Evolutionary conservation across 2,113 vertebrate genomes (phyloP).

Genomic region (Chaetops frenatus): DNA sequence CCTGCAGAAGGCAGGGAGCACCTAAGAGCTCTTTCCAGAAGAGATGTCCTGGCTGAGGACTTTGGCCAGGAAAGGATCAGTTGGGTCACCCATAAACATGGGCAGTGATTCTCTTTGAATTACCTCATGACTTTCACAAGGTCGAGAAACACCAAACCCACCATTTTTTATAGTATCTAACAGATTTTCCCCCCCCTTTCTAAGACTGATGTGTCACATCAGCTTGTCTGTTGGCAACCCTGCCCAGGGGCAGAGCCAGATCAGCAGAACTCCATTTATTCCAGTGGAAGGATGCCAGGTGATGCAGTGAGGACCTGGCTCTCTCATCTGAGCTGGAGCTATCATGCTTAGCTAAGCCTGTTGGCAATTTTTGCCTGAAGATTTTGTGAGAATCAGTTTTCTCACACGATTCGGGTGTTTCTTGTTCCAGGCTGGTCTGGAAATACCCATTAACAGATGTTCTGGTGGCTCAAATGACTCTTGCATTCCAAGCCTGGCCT

Average conservation of each 20-base stretch:
- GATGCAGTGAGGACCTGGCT: background rate
- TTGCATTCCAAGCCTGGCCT: background rate
- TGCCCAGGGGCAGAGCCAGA: background rate
- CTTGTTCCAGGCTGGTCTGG: background rate
- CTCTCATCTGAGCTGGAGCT: background rate
- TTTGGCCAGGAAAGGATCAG: background rate
- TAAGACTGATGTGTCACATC: background rate
- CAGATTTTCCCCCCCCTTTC: background rate
- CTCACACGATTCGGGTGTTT: background rate
- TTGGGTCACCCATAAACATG: background rate
- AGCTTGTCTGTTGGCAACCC: background rate
- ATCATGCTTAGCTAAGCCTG: background rate
- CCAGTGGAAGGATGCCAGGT: background rate
- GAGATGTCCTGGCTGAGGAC: background rate
- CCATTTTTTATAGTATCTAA: fast-evolving
- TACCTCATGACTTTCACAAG: background rate
- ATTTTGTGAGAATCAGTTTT: background rate
- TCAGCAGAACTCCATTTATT: constrained; percentile 12
- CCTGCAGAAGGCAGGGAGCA: background rate
- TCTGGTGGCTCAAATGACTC: background rate
- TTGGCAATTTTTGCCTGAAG: background rate
- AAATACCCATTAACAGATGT: background rate
- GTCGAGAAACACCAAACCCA: background rate
- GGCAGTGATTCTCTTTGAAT: background rate
- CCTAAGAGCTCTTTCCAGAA: background rate